Base-by-base conservation (phyloP, 2,797 vertebrate species). In the Fratercula arctica region DNA sequence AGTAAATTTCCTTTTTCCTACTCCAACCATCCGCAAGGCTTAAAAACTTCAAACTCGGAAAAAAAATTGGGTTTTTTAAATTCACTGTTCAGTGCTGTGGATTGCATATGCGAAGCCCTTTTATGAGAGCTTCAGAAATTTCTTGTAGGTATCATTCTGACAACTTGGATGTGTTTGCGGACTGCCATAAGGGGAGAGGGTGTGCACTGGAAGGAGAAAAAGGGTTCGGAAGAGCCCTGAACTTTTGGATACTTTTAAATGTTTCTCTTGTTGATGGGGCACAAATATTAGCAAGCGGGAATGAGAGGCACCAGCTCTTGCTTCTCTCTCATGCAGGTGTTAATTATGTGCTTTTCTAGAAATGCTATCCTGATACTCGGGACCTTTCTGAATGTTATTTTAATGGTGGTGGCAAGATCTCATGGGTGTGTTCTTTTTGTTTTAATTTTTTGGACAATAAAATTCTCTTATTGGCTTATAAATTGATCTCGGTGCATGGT, bases 1-100 rank as follows among this genome's bases (percentile, higher is more conserved):
- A 98, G 98, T 98, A 99, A 98, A 99, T 99, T 99, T 99, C 98
- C 98, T 98, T 99, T 99, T 99, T 98, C 98, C 98, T 98, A 98
- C 98, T 98, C 98, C 97, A 97, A 98, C 98, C 98, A 98, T 98
- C 98, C 98, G 98, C 98, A 98, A 97, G 96, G 98, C 98, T 98
- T 98, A 98, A 98, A 98, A 98, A 98, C 98, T 97, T 98, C 97
- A 98, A 98, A 98, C 98, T 98, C 98, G 96, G 97, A 98, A 98
- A 98, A 98, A 98, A 98, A 97, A 97, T 97, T 97, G 97, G 97
- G 96, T 98, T 97, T 97, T 98, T 97, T 96, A 98, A 98, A 98
- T 98, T 98, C 97, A 95, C 94, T 45, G 93, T 97, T 97, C 97
- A 93, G 95, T 87, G 96, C 96, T 63, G 91, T 96, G 98, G 98